Evolutionary conservation across 2,888 invertebrate genomes (phyloP).

Genomic region (Adelognathus sp.): DNA sequence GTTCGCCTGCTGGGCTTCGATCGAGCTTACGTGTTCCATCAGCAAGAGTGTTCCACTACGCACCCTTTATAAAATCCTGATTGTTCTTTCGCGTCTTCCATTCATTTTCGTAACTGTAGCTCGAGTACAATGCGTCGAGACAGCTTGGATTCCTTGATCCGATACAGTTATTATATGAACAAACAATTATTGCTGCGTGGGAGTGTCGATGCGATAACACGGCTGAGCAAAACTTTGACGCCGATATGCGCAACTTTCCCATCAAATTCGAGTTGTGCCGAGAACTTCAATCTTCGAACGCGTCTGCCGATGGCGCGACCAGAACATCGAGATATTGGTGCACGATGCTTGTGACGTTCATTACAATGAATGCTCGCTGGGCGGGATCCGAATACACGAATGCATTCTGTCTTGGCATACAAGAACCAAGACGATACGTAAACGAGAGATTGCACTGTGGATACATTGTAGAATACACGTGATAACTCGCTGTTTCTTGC

Average conservation of each 20-base stretch:
- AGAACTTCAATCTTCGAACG: constrained; percentile 2
- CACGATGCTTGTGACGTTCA: constrained; percentile 66
- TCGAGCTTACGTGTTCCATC: constrained; percentile 44
- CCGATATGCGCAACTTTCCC: neutral
- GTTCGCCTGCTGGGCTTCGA: constrained; percentile 11
- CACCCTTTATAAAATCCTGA: neutral
- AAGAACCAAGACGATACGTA: constrained; percentile 25
- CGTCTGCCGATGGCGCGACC: constrained; percentile 30
- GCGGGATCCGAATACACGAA: constrained; percentile 48
- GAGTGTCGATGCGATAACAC: neutral
- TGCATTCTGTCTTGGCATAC: constrained; percentile 1
- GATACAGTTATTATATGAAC: neutral
- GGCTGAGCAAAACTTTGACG: no score
- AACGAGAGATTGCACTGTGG: constrained; percentile 1
- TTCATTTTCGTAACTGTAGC: neutral
- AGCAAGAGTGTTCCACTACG: constrained; percentile 22
- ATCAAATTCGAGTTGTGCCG: constrained; percentile 14
- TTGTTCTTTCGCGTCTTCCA: neutral
- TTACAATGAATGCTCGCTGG: constrained; percentile 70
- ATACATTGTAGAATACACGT: constrained; percentile 3
- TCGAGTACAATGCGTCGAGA: neutral
- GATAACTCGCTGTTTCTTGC: neutral
- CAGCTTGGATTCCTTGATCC: neutral
- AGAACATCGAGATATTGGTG: constrained; percentile 21
- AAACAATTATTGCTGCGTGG: neutral